phyloP scores from a whole-genome alignment of 2,888 invertebrate species.

The Drosophila rubida region DNA sequence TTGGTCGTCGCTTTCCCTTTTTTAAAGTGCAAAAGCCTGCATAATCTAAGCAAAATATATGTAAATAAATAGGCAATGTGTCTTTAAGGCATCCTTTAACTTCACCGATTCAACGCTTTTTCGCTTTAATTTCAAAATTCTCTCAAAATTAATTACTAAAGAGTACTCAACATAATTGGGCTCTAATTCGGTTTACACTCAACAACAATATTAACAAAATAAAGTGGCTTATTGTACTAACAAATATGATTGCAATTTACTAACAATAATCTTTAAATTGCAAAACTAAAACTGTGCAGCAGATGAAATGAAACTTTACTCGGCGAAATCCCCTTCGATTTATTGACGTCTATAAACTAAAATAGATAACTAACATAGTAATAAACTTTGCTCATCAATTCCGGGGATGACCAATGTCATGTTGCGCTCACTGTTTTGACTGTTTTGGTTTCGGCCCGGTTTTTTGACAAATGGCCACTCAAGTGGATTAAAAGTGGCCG shows the following conservation, averaged over 20 bases:
- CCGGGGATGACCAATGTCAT: constrained; percentile 24
- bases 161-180: no score
- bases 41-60: constrained; percentile 49
- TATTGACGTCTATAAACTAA: not conserved
- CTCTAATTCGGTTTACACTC: no score
- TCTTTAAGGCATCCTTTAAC: constrained; percentile 30
- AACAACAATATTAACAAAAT: no score
- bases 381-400: not conserved
- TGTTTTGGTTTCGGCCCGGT: constrained; percentile 11
- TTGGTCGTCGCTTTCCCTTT: no score
- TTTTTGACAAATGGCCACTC: constrained; percentile 84
- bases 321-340: not conserved
- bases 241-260: not conserved
- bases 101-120: not conserved
- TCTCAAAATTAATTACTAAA: not conserved
- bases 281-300: no score
- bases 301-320: no score
- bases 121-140: constrained; percentile 5
- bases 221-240: no score
- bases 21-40: constrained; percentile 42
- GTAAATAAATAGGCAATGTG: constrained; percentile 28
- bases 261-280: not conserved
- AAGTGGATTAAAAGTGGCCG: constrained; percentile 82
- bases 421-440: not conserved
- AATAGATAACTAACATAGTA: not conserved